Evolutionary conservation across 1,140 invertebrate genomes (phyloP).

Genomic region (Metaphire vulgaris): DNA sequence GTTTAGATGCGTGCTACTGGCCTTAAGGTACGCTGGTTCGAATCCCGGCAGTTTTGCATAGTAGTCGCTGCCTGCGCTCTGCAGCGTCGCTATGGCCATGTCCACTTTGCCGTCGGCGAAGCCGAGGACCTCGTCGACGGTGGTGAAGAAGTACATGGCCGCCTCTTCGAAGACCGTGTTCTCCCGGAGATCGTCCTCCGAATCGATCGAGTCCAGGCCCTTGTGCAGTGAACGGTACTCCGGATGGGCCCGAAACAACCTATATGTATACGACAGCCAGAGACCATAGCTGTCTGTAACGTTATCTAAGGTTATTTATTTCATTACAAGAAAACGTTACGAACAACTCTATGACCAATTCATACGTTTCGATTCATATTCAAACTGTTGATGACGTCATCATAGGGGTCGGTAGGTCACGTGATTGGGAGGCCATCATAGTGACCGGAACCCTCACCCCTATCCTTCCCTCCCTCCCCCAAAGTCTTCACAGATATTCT

Average conservation of each 20-base stretch:
- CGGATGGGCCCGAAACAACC: conserved; percentile 20
- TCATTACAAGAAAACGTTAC: too few species aligned
- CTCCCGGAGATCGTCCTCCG: conserved; percentile 15
- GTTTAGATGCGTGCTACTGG: too few species aligned
- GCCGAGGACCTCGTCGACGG: conserved; percentile 24
- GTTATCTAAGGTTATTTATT: too few species aligned
- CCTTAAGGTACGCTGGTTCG: conserved; percentile 23
- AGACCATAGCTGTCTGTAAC: too few species aligned
- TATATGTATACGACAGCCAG: conserved; percentile 13
- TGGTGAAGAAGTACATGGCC: conserved; percentile 23
- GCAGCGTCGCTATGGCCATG: conserved; percentile 19
- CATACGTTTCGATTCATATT: too few species aligned
- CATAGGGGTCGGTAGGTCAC: too few species aligned
- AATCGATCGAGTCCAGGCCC: conserved; percentile 1
- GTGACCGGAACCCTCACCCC: too few species aligned
- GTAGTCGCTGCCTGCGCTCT: conserved; percentile 9
- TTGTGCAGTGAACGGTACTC: conserved; percentile 22
- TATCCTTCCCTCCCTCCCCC: too few species aligned
- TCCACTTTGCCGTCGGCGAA: conserved; percentile 26
- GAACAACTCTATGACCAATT: too few species aligned
- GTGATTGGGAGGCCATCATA: too few species aligned
- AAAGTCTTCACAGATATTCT: too few species aligned
- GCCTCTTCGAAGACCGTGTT: conserved; percentile 22
- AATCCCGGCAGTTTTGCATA: conserved; percentile 20
- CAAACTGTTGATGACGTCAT: too few species aligned